Conservation (phyloP, 2,113 vertebrate genomes). For the Alethe diademata region DNA sequence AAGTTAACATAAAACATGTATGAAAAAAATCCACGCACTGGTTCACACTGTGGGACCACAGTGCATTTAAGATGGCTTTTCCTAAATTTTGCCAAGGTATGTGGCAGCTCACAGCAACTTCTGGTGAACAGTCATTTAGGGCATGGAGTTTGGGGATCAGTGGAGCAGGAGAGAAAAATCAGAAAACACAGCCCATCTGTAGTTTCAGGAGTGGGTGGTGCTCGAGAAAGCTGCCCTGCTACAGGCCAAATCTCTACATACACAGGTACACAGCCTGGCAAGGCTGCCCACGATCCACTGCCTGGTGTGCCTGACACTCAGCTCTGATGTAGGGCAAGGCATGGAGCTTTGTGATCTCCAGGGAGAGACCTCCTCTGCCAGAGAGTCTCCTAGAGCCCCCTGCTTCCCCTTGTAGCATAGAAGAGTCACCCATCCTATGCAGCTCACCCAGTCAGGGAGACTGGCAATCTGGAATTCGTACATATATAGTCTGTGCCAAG, state of each 20-base stretch:
- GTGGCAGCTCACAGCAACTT: not conserved
- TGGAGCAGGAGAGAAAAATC: not conserved
- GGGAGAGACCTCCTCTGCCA: not conserved
- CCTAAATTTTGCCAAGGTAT: not conserved
- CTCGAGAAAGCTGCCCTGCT: not conserved
- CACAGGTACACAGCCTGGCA: not conserved
- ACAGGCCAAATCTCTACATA: accelerated
- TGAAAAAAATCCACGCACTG: not conserved
- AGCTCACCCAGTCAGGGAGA: not conserved
- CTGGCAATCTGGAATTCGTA: not conserved
- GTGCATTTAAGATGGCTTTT: not conserved
- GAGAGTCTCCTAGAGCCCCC: not conserved
- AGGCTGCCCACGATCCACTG: not conserved
- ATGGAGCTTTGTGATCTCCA: not conserved
- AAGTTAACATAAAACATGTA: not conserved
- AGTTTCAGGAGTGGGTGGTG: not conserved
- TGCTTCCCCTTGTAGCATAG: not conserved
- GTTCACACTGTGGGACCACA: not conserved
- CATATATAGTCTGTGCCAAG: not conserved
- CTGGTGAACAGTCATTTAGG: not conserved
- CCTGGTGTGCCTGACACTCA: not conserved
- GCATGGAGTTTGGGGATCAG: not conserved
- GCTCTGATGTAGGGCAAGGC: not conserved
- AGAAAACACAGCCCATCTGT: not conserved
- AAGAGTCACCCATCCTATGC: accelerated